Evolutionary conservation across 1,140 invertebrate species (phyloP).

Genomic region (Zaprionus inermis): DNA sequence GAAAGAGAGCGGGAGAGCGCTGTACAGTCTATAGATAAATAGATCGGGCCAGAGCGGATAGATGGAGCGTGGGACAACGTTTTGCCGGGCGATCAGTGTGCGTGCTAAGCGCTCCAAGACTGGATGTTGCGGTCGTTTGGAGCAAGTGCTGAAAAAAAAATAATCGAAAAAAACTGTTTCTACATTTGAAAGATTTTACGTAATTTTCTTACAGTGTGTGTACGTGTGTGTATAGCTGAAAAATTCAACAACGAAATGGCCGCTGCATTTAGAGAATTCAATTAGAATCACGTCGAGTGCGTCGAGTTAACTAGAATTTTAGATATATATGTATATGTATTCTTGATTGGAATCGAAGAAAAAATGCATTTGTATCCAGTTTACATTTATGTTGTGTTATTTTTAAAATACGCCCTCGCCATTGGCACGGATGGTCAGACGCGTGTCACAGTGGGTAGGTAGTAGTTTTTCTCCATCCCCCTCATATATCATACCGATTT

Average conservation of each 20-base stretch:
- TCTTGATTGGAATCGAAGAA: slow-evolving; percentile 30
- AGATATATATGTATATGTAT: background rate
- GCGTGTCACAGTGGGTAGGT: slow-evolving; percentile 75
- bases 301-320: slow-evolving; percentile 22
- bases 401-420: slow-evolving; percentile 50
- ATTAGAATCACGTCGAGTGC: slow-evolving; percentile 61
- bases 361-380: slow-evolving; percentile 73
- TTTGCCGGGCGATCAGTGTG: slow-evolving; percentile 60
- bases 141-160: slow-evolving; percentile 23
- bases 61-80: slow-evolving; percentile 33
- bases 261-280: slow-evolving; percentile 73
- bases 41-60: background rate
- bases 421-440: slow-evolving; percentile 44
- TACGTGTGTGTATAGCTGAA: slow-evolving; percentile 44
- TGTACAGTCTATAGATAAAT: slow-evolving; percentile 14
- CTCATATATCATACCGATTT: background rate
- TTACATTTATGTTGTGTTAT: slow-evolving; percentile 58
- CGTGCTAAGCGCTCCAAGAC: slow-evolving; percentile 71
- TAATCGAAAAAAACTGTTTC: slow-evolving; percentile 26
- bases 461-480: slow-evolving; percentile 11
- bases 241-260: slow-evolving; percentile 65
- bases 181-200: slow-evolving; percentile 34
- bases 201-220: slow-evolving; percentile 47
- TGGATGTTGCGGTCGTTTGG: slow-evolving; percentile 61
- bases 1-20: slow-evolving; percentile 14